Conservation (phyloP, 2,113 vertebrate species). For the Gulo gulo region DNA sequence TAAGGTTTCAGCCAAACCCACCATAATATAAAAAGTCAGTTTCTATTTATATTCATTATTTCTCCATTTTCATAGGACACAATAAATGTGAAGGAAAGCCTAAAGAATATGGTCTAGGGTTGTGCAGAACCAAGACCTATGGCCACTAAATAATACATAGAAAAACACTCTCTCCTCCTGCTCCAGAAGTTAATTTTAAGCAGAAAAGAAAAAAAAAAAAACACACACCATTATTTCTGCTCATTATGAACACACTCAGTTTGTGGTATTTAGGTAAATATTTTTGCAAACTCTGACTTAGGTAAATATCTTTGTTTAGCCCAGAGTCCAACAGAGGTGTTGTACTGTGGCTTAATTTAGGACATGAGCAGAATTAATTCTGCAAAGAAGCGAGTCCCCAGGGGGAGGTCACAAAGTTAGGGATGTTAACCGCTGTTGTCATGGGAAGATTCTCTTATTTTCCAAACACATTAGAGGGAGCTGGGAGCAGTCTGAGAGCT, state of each 20-base stretch:
- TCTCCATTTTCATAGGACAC: not conserved
- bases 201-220: not conserved
- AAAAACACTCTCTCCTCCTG: not conserved
- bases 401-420: not conserved
- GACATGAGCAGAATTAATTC: not conserved
- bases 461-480: not conserved
- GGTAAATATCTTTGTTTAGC: not conserved
- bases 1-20: not conserved
- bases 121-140: not conserved
- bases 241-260: rapidly evolving
- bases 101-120: rapidly evolving
- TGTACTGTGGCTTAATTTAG: not conserved
- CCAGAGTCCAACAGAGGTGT: not conserved
- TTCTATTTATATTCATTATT: not conserved
- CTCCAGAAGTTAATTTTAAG: not conserved
- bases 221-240: not conserved
- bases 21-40: not conserved
- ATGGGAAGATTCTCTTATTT: not conserved
- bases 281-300: not conserved
- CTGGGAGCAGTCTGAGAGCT: not conserved
- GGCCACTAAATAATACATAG: not conserved
- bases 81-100: not conserved
- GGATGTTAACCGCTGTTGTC: not conserved
- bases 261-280: not conserved
- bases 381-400: rapidly evolving